Evolutionary conservation across 2,113 vertebrate species (phyloP).

Genomic region (Hiodon alosoides): DNA sequence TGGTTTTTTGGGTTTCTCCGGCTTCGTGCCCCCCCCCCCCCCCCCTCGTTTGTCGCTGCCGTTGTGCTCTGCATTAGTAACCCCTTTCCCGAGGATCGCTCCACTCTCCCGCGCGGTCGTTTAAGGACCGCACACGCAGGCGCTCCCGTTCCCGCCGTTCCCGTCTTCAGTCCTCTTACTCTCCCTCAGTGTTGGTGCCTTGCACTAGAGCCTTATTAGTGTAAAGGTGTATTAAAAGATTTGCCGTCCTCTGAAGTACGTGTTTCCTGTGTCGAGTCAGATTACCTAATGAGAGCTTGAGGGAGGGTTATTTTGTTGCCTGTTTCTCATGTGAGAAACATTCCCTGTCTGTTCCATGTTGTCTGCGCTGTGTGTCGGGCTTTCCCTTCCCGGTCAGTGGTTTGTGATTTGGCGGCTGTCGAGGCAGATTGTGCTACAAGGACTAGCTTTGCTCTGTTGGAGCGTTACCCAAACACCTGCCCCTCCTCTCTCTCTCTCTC

Average conservation of each 20-base stretch:
- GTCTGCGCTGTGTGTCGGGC: neutral
- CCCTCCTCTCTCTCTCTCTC: neutral
- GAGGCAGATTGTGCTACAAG: too few relatives aligned
- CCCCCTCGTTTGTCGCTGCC: too few relatives aligned
- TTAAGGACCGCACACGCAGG: neutral
- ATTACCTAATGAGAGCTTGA: slow-evolving; percentile 20
- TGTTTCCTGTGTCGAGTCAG: neutral
- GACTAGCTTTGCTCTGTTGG: neutral
- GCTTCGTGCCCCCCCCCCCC: too few relatives aligned
- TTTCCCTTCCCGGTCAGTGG: too few relatives aligned
- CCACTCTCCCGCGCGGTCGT: neutral
- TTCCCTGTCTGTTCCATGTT: neutral
- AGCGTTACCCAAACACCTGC: neutral
- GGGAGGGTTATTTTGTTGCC: neutral
- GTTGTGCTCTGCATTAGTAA: too few relatives aligned
- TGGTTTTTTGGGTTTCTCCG: too few relatives aligned
- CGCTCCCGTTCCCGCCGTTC: neutral
- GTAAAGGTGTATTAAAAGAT: slow-evolving; percentile 5
- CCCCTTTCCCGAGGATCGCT: neutral
- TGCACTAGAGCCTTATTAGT: slow-evolving; percentile 2
- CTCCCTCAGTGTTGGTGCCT: neutral
- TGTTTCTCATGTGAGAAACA: neutral
- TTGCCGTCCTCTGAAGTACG: neutral
- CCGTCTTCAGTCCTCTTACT: neutral
- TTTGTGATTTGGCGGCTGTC: too few relatives aligned